Evolutionary conservation across 2,797 vertebrate species (phyloP).

Genomic region (Syngnathus rostellatus): DNA sequence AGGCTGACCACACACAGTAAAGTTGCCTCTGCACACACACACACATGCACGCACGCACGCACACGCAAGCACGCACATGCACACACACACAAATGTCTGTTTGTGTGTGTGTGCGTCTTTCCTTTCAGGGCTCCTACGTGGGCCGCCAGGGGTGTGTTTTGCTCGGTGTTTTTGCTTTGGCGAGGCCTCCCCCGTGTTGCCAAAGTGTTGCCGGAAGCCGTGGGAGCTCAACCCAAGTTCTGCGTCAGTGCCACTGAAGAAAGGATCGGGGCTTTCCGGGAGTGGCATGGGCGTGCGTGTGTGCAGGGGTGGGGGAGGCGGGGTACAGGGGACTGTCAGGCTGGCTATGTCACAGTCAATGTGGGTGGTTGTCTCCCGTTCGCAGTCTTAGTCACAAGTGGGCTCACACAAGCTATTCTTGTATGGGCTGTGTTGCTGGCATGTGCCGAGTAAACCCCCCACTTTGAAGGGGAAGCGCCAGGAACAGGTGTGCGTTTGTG

Average conservation of each 20-base stretch:
- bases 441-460: slow-evolving; percentile 49
- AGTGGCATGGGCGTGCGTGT: slow-evolving; percentile 31
- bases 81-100: slow-evolving; percentile 6
- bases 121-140: slow-evolving; percentile 56
- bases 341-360: slow-evolving; percentile 60
- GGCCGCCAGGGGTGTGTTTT: slow-evolving; percentile 63
- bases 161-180: slow-evolving; percentile 70
- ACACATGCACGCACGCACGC: slow-evolving; percentile 13
- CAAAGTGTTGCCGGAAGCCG: slow-evolving; percentile 78
- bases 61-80: slow-evolving; percentile 10
- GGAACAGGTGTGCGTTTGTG: slow-evolving; percentile 42
- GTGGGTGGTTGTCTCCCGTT: slow-evolving; percentile 61
- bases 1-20: slow-evolving; percentile 67
- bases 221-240: slow-evolving; percentile 69
- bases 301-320: slow-evolving; percentile 3
- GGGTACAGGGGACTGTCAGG: slow-evolving; percentile 39
- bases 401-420: slow-evolving; percentile 55
- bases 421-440: slow-evolving; percentile 40
- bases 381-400: slow-evolving; percentile 45
- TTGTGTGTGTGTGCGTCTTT: slow-evolving; percentile 36
- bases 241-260: slow-evolving; percentile 71
- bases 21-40: slow-evolving; percentile 37
- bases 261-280: slow-evolving; percentile 69
- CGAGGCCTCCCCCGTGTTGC: slow-evolving; percentile 63
- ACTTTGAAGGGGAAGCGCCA: slow-evolving; percentile 45